Percentiles rank a stretch among this genome's conserved stretches.
Evolutionary conservation across 2,797 vertebrate species (phyloP).

Genomic region (Falco biarmicus): DNA sequence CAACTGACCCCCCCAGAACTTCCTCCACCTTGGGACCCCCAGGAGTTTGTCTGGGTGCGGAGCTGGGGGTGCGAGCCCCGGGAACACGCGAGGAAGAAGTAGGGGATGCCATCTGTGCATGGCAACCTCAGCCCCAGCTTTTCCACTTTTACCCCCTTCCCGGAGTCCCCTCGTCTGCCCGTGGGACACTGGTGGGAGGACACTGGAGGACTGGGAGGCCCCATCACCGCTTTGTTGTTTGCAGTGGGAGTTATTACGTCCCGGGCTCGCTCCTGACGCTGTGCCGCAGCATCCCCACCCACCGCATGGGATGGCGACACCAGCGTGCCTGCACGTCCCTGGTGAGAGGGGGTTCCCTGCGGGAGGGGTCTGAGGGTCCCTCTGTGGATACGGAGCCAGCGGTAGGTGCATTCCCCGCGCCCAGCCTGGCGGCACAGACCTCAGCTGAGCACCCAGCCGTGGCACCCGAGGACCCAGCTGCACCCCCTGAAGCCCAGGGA

Average conservation of each 20-base stretch:
- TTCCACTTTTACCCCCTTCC: neutral
- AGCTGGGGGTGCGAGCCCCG: accelerated
- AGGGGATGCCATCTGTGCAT: accelerated
- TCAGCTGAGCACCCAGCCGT: accelerated
- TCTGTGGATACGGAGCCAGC: neutral
- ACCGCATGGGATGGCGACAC: neutral
- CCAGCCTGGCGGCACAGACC: neutral
- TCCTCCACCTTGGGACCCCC: accelerated
- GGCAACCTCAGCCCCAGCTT: neutral
- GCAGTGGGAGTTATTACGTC: neutral
- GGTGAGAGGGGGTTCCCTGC: neutral
- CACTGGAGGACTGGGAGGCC: neutral
- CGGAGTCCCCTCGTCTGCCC: neutral
- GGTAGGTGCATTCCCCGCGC: accelerated
- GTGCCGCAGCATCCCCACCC: neutral
- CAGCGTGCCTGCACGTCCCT: neutral
- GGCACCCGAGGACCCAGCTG: neutral
- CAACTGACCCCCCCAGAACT: accelerated
- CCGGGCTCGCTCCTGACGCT: accelerated
- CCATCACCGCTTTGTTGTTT: accelerated
- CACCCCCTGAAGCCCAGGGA: neutral
- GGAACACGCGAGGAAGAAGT: accelerated
- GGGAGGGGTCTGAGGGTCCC: neutral
- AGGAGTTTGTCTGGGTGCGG: accelerated
- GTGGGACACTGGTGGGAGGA: neutral